Evolutionary conservation across 2,113 vertebrate species (phyloP).

Genomic region (Callorhinus ursinus): DNA sequence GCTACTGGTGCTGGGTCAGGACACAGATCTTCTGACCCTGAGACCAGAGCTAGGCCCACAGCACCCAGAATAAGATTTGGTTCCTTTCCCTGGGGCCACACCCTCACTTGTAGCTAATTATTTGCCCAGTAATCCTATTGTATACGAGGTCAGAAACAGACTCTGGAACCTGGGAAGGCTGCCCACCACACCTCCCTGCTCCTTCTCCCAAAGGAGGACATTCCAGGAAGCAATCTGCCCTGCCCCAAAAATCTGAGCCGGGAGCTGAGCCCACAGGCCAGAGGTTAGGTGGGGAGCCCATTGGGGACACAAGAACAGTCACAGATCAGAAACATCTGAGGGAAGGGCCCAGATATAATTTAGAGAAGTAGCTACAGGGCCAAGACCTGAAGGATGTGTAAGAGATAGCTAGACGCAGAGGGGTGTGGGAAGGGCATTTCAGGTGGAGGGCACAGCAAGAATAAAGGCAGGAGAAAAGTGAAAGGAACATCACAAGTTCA

Average conservation of each 20-base stretch:
- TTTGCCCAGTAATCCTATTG: slow-evolving; percentile 8
- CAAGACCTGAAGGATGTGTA: neutral
- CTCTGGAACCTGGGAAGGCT: neutral
- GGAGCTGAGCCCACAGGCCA: neutral
- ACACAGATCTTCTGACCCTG: neutral
- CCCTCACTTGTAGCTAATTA: slow-evolving; percentile 15
- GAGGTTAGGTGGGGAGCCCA: neutral
- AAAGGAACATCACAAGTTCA: neutral
- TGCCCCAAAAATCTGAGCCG: neutral
- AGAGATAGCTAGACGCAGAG: neutral
- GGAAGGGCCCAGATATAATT: neutral
- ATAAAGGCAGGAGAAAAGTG: neutral
- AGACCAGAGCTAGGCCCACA: neutral
- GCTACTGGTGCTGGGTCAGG: neutral
- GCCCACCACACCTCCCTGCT: neutral
- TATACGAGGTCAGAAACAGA: neutral
- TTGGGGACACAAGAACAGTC: neutral
- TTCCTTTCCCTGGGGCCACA: neutral
- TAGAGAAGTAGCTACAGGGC: neutral
- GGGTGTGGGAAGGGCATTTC: neutral
- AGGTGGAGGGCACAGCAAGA: neutral
- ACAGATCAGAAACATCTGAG: neutral
- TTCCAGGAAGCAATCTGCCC: neutral
- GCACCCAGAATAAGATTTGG: neutral
- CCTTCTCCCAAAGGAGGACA: neutral